phyloP scores from a whole-genome alignment of 2,888 invertebrate species.

The Auanema sp. region DNA sequence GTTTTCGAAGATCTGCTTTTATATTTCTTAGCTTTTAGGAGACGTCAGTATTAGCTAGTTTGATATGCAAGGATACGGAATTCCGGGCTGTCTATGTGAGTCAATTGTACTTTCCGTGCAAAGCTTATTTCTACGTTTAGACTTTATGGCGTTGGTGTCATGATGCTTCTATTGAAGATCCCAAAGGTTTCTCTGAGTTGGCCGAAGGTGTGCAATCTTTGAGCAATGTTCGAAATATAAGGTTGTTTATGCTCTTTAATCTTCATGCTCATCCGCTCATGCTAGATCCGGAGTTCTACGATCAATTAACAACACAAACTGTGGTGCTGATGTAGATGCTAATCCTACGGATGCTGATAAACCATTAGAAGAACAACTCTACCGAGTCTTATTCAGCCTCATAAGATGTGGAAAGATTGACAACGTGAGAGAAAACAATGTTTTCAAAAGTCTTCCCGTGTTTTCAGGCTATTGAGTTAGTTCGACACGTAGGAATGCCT shows the following conservation, averaged over 20 bases:
- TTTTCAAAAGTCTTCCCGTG: background rate
- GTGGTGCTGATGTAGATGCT: slow-evolving; percentile 16
- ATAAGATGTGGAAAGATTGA: slow-evolving; percentile 18
- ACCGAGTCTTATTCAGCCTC: slow-evolving; percentile 11
- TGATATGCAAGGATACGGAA: slow-evolving; percentile 13
- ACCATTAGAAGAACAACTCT: background rate
- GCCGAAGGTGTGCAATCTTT: slow-evolving; percentile 9
- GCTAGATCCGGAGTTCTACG: background rate
- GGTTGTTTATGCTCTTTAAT: slow-evolving; percentile 9
- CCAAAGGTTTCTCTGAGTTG: slow-evolving; percentile 12
- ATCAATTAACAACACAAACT: slow-evolving; percentile 4
- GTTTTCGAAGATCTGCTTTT: background rate
- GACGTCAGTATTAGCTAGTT: slow-evolving; percentile 10
- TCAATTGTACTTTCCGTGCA: background rate
- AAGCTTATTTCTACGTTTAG: slow-evolving; percentile 8
- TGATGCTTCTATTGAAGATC: slow-evolving; percentile 5
- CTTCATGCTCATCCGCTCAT: background rate
- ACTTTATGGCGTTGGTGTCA: slow-evolving; percentile 20
- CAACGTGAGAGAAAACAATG: slow-evolving; percentile 7
- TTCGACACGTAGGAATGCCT: slow-evolving; percentile 4
- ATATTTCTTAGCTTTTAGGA: slow-evolving; percentile 12
- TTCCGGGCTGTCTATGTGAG: slow-evolving; percentile 17
- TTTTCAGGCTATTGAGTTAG: slow-evolving; percentile 11
- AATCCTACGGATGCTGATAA: slow-evolving; percentile 9
- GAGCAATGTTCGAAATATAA: slow-evolving; percentile 6